Conservation (phyloP, 2,888 invertebrate genomes). For the Onthophagus sagittarius region DNA sequence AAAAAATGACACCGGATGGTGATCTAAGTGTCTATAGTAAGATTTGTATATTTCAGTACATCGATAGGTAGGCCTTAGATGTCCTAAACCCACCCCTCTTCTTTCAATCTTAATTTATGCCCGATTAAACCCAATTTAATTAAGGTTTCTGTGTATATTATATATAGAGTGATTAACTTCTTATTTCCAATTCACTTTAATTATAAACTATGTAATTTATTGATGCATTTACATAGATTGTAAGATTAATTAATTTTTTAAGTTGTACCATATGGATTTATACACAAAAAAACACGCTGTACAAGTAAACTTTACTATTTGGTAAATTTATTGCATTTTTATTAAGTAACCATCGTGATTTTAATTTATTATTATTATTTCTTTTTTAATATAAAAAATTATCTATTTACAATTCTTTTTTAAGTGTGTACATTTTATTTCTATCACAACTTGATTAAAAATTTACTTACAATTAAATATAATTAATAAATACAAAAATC, state of each 20-base stretch:
- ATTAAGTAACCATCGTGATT: background rate
- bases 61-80: conserved; percentile 1
- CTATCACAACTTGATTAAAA: too few species aligned
- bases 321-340: conserved; percentile 1
- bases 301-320: conserved; percentile 11
- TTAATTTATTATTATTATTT: background rate
- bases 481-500: too few species aligned
- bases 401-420: conserved; percentile 5
- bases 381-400: background rate
- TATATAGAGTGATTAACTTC: background rate
- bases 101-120: background rate
- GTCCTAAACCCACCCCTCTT: background rate
- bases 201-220: background rate
- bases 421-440: background rate
- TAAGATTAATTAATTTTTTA: background rate
- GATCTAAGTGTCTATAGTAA: conserved; percentile 12
- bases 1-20: background rate
- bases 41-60: conserved; percentile 2
- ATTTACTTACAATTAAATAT: too few species aligned
- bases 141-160: background rate
- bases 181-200: background rate
- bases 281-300: conserved; percentile 1
- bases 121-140: background rate
- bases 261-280: conserved; percentile 11
- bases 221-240: background rate